These are phyloP conservation scores for Sisor rabdophorus DNA, from an alignment of 2,113 vertebrate species.

Conservation along the genomic window DNA sequence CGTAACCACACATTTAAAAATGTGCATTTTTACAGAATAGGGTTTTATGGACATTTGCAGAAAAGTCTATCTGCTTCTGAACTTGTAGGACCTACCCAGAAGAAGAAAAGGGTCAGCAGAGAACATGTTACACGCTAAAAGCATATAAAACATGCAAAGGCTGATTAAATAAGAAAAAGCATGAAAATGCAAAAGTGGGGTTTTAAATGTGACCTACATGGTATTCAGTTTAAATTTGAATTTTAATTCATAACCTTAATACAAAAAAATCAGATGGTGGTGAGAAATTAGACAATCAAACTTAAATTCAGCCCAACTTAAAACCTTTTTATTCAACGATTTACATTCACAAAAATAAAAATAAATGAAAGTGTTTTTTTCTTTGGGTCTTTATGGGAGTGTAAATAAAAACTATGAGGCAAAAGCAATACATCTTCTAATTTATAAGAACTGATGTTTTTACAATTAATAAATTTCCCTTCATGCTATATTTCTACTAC, in stretches of 20 bases:
- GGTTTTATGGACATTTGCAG: constrained; percentile 58
- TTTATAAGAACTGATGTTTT: constrained; percentile 20
- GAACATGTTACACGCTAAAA: not conserved
- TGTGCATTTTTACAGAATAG: constrained; percentile 52
- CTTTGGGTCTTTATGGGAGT: too few relatives aligned
- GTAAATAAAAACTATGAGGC: constrained; percentile 1
- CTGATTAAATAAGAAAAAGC: constrained; percentile 63
- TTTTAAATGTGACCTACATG: constrained; percentile 67
- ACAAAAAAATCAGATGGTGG: not conserved
- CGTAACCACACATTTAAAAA: constrained; percentile 57
- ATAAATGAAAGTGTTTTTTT: too few relatives aligned
- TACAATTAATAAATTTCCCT: constrained; percentile 10
- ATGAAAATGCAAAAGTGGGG: constrained; percentile 64
- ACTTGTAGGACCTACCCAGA: constrained; percentile 56
- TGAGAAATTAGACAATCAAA: not conserved
- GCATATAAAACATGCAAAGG: constrained; percentile 40
- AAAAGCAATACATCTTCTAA: constrained; percentile 19
- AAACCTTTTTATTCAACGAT: constrained; percentile 16
- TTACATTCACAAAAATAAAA: constrained; percentile 15
- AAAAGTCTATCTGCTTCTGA: constrained; percentile 44
- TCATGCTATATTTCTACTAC: constrained; percentile 30
- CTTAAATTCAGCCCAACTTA: constrained; percentile 19
- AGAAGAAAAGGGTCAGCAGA: constrained; percentile 37
- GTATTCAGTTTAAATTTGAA: constrained; percentile 68
- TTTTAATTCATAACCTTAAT: constrained; percentile 4